Conservation (phyloP, 2,888 invertebrate genomes). For the Melinaea menophilus region DNA sequence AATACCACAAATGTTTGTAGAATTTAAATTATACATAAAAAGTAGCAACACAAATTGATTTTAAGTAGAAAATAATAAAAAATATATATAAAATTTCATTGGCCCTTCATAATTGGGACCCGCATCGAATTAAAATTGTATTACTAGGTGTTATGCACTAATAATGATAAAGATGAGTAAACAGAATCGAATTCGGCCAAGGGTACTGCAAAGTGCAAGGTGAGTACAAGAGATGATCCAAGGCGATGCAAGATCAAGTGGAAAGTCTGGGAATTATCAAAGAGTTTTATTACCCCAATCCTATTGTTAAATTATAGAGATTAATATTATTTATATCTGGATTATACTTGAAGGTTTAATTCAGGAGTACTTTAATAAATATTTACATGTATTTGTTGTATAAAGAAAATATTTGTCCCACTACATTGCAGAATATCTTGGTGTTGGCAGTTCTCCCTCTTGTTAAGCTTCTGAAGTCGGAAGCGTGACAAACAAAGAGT, state of each 20-base stretch:
- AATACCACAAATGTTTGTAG: no score
- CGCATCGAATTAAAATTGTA: constrained; percentile 9
- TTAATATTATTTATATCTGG: background rate
- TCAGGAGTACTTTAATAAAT: background rate
- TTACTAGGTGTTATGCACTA: constrained; percentile 25
- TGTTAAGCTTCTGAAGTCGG: constrained; percentile 3
- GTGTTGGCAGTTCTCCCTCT: constrained; percentile 6
- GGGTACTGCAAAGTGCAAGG: constrained; percentile 40
- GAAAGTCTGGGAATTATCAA: constrained; percentile 30
- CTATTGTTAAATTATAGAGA: background rate
- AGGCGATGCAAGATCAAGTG: constrained; percentile 25
- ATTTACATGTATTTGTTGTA: no score
- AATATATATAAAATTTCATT: no score
- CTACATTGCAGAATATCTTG: background rate
- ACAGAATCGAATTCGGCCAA: constrained; percentile 55
- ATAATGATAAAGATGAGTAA: constrained; percentile 47
- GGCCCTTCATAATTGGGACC: constrained; percentile 6
- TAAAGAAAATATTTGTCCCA: no score
- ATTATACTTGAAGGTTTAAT: background rate
- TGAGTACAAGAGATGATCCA: constrained; percentile 22
- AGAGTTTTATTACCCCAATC: constrained; percentile 28
- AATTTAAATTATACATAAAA: no score
- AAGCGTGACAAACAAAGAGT: constrained; percentile 1
- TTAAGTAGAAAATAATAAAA: no score
- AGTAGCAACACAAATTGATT: no score